Base-by-base conservation (phyloP, 2,888 invertebrate genomes). In the Idaea straminata region DNA sequence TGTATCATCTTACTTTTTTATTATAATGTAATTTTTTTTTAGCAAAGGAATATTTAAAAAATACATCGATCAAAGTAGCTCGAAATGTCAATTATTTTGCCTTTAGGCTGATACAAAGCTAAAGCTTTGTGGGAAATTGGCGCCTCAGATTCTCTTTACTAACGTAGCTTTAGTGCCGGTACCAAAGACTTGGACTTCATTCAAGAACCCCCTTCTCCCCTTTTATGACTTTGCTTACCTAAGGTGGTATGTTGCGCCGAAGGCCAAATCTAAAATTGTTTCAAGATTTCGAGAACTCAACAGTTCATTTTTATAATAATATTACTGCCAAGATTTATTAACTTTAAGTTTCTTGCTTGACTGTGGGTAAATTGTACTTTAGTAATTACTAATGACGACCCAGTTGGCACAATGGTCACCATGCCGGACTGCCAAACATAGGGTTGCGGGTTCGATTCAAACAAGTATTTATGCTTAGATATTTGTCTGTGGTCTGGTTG, bases 181-280 rank as follows among this genome's bases (percentile, higher is more conserved):
- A 66, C 65, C 70, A 69, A 71, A 69, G 62, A 72, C 68, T 72
- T 73, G 73, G 73, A 71, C 67, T 68, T 70, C 69, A 72, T 71
- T 73, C 70, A 70, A 68, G 63, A 70, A 66, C 61, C 66, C 62
- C 57, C 62, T 69, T 59, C 64, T 66, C 70, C 61, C 61, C 63
- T 68, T 65, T 67, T 71, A 69, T 72, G 62, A 64, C 61, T 66
- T 64, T 69, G 66, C 65, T 69, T 69, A 67, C 66, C 65, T 66
- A 66, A 67, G 65, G 64, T 63, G 60, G 62, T 47, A 64, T 60
- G 63, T 67, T 60, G 63, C 63, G 67, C 66, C 63, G 69, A 68
- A 69, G 68, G 62, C 66, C 61, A 58, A 36, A 62, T 61, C 61
- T 64, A 59, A 61, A 66, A 63, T 61, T 65, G 62, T 69, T 64